Evolutionary conservation across 2,797 vertebrate species (phyloP).

Genomic region (Alcedo atthis): DNA sequence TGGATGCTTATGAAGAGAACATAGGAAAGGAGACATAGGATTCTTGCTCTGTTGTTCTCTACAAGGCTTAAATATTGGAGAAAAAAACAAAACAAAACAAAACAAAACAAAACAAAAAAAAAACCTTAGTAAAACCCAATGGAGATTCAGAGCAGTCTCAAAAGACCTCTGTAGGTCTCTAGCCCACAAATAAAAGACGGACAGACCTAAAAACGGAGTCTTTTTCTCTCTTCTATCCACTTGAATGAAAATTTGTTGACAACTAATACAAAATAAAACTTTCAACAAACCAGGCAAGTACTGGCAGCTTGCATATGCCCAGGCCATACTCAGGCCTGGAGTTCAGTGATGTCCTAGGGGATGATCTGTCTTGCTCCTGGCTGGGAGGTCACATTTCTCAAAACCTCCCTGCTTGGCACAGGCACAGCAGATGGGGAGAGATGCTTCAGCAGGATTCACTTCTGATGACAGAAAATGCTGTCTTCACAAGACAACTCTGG

Average conservation of each 20-base stretch:
- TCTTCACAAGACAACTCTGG: not conserved
- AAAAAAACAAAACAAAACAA: not conserved
- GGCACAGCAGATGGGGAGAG: not conserved
- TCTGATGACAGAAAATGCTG: not conserved
- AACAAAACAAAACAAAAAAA: not conserved
- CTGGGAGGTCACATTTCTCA: not conserved
- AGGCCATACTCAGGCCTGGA: not conserved
- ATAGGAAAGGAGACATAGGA: not conserved
- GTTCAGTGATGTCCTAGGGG: fast-evolving
- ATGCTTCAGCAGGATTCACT: not conserved
- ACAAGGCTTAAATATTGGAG: not conserved
- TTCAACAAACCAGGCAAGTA: not conserved
- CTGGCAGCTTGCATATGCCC: not conserved
- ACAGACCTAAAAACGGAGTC: not conserved
- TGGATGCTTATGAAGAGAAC: not conserved
- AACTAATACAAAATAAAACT: not conserved
- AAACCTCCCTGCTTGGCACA: not conserved
- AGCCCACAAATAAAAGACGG: not conserved
- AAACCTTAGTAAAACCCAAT: not conserved
- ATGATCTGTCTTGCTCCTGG: not conserved
- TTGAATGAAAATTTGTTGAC: not conserved
- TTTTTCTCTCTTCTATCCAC: not conserved
- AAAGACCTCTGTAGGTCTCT: not conserved
- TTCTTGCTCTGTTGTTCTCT: not conserved
- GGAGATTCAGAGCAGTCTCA: not conserved